These are phyloP conservation scores for Micrasema minimum DNA, from an alignment of 1,140 invertebrate species.

Conservation along the genomic window DNA sequence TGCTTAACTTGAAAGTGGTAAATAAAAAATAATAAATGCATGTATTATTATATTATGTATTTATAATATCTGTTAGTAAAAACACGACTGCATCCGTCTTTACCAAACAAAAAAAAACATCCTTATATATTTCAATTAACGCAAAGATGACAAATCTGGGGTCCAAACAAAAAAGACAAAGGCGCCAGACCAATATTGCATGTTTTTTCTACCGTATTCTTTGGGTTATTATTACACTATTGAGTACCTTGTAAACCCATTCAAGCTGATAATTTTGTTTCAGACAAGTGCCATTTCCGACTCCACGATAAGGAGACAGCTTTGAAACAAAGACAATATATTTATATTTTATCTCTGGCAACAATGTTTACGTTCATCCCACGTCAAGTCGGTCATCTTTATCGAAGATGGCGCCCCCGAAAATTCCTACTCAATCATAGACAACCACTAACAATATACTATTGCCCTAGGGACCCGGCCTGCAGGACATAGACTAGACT, in stretches of 20 bases:
- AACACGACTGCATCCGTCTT: too few species aligned
- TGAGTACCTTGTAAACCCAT: constrained; percentile 19
- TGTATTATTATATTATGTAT: too few species aligned
- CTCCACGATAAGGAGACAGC: constrained; percentile 11
- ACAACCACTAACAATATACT: background rate
- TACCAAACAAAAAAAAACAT: too few species aligned
- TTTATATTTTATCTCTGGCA: background rate
- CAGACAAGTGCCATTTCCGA: constrained; percentile 17
- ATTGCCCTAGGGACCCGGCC: background rate
- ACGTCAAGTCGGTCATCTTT: constrained; percentile 14
- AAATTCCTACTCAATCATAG: constrained; percentile 20
- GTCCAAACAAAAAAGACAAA: constrained; percentile 9
- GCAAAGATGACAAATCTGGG: background rate
- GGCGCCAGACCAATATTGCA: constrained; percentile 25
- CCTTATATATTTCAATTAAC: constrained; percentile 1
- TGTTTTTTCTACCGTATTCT: constrained; percentile 5
- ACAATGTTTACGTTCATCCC: background rate
- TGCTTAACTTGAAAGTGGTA: too few species aligned
- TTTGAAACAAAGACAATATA: constrained; percentile 20
- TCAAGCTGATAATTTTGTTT: constrained; percentile 18
- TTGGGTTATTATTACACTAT: constrained; percentile 16
- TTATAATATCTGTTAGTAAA: too few species aligned
- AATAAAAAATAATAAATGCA: too few species aligned
- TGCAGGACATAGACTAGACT: background rate
- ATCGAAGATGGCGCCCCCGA: constrained; percentile 24